Conservation (phyloP, 1,140 invertebrate genomes). For the Drosophila nigromelanica region DNA sequence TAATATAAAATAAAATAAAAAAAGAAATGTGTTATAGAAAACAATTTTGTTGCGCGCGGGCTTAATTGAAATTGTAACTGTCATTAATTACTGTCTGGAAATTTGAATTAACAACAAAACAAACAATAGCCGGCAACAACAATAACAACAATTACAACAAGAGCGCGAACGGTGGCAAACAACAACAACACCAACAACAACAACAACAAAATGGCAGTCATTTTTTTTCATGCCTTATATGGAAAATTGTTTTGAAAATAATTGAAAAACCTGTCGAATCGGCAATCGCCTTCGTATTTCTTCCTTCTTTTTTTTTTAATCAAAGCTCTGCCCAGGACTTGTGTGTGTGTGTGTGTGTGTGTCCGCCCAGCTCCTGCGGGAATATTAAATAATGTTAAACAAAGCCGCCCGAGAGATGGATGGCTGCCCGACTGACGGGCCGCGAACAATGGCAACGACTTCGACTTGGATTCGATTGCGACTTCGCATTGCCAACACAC, state of each 20-base stretch:
- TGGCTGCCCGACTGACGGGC: slow-evolving; percentile 43
- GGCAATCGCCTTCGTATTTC: slow-evolving; percentile 40
- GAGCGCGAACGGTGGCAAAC: slow-evolving; percentile 26
- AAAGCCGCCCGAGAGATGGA: slow-evolving; percentile 51
- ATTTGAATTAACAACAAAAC: slow-evolving; percentile 74
- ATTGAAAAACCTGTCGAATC: slow-evolving; percentile 81
- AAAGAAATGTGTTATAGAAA: slow-evolving; percentile 62
- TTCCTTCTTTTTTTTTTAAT: slow-evolving; percentile 61
- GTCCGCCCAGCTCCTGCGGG: slow-evolving; percentile 57
- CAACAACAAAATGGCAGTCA: slow-evolving; percentile 38
- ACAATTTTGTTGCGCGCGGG: slow-evolving; percentile 54
- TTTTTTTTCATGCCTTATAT: slow-evolving; percentile 16
- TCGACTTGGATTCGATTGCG: slow-evolving; percentile 47
- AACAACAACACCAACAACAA: slow-evolving; percentile 9
- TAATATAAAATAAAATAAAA: slow-evolving; percentile 44
- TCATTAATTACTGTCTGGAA: slow-evolving; percentile 83
- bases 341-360: not conserved
- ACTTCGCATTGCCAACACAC: slow-evolving; percentile 39
- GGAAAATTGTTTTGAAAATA: slow-evolving; percentile 56
- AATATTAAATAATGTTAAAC: slow-evolving; percentile 79
- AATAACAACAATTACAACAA: slow-evolving; percentile 45
- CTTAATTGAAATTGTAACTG: slow-evolving; percentile 83
- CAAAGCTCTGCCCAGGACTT: slow-evolving; percentile 32
- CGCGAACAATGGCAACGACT: slow-evolving; percentile 51
- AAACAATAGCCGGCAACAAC: slow-evolving; percentile 44